phyloP scores from a whole-genome alignment of 2,797 vertebrate genomes.

The Clarias pachynema region DNA sequence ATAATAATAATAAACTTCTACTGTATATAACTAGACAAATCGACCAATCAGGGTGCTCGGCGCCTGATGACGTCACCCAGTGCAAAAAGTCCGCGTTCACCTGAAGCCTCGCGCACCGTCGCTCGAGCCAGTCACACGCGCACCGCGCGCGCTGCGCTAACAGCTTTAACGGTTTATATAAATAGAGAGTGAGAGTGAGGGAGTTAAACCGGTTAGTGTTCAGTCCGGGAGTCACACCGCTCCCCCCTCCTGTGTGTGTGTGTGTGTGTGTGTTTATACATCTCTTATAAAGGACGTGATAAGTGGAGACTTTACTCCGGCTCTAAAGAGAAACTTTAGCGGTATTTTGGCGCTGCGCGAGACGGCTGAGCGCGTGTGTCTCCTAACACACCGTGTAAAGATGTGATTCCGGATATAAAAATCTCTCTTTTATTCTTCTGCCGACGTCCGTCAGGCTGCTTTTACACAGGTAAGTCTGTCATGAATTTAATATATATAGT shows the following conservation, averaged over 20 bases:
- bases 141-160: background rate
- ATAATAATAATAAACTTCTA: background rate
- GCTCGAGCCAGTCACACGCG: background rate
- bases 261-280: background rate
- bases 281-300: background rate
- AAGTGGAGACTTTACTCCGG: background rate
- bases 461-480: background rate
- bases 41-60: constrained; percentile 44
- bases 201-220: background rate
- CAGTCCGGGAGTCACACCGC: background rate
- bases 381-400: background rate
- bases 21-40: background rate
- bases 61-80: constrained; percentile 35
- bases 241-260: background rate
- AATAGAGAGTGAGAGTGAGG: background rate
- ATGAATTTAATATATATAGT: background rate
- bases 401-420: constrained; percentile 13
- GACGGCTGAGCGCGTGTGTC: background rate
- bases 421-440: background rate
- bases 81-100: constrained; percentile 47
- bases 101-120: constrained; percentile 47
- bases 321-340: background rate
- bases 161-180: background rate
- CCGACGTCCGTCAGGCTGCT: background rate
- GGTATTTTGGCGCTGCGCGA: background rate